Conservation (phyloP, 2,113 vertebrate species). For the Amblyornis subalaris region DNA sequence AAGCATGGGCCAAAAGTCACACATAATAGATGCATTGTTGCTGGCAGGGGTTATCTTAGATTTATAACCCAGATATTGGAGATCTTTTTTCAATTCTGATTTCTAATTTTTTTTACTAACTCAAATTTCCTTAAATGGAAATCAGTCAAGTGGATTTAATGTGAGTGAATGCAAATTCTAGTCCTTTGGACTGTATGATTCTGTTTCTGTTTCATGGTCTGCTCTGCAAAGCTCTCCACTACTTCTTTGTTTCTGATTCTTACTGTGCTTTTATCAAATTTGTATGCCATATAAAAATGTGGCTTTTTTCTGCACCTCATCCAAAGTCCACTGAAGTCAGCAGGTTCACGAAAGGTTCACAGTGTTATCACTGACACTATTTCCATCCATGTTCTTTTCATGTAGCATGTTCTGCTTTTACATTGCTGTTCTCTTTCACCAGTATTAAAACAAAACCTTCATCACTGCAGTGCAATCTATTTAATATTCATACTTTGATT, state of each 20-base stretch:
- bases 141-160: background rate
- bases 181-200: background rate
- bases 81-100: background rate
- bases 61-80: background rate
- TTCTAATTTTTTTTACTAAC: background rate
- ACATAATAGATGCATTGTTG: background rate
- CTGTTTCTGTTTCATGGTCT: background rate
- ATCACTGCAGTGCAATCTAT: background rate
- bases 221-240: background rate
- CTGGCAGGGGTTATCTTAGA: background rate
- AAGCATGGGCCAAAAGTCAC: background rate
- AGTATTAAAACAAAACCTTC: background rate
- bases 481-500: background rate
- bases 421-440: background rate
- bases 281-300: background rate
- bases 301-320: background rate
- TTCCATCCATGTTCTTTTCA: background rate
- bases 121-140: background rate
- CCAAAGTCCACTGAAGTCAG: background rate
- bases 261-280: background rate
- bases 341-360: background rate
- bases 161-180: background rate
- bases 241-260: constrained; percentile 1
- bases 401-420: background rate
- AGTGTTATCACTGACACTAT: background rate